These are phyloP conservation scores for Drosophila equinoxialis DNA, from an alignment of 1,140 invertebrate species.

Conservation along the genomic window DNA sequence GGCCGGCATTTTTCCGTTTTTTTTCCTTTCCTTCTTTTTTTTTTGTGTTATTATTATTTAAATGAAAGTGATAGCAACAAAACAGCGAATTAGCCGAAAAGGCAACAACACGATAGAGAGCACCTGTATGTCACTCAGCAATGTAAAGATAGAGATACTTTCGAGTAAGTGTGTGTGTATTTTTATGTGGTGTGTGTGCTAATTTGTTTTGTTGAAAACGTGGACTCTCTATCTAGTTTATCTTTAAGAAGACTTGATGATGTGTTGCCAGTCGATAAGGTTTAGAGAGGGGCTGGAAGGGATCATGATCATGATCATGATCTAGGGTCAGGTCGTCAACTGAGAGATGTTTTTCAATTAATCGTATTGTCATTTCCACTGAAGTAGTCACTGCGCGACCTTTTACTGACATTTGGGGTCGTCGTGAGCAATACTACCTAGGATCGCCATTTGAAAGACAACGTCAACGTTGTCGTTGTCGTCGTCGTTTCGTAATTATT, in stretches of 20 bases:
- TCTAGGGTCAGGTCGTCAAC: not conserved
- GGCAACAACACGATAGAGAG: constrained; percentile 19
- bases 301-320: constrained; percentile 4
- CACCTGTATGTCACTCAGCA: constrained; percentile 9
- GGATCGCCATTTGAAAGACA: constrained; percentile 4
- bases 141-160: constrained; percentile 7
- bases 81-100: constrained; percentile 46
- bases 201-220: constrained; percentile 8
- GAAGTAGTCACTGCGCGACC: constrained; percentile 3
- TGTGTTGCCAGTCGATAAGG: not conserved
- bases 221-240: constrained; percentile 2
- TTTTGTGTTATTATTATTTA: constrained; percentile 35
- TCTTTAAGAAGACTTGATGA: not conserved
- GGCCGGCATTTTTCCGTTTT: constrained; percentile 40
- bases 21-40: not conserved
- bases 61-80: constrained; percentile 62
- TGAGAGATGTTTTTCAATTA: constrained; percentile 1
- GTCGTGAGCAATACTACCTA: not conserved
- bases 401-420: constrained; percentile 14
- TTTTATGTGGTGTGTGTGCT: not conserved
- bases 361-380: not conserved
- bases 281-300: too few species aligned
- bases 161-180: not conserved
- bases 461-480: not conserved
- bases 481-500: constrained; percentile 43